These are phyloP conservation scores for Cotesia chilonis DNA, from an alignment of 1,140 invertebrate species.

Conservation along the genomic window DNA sequence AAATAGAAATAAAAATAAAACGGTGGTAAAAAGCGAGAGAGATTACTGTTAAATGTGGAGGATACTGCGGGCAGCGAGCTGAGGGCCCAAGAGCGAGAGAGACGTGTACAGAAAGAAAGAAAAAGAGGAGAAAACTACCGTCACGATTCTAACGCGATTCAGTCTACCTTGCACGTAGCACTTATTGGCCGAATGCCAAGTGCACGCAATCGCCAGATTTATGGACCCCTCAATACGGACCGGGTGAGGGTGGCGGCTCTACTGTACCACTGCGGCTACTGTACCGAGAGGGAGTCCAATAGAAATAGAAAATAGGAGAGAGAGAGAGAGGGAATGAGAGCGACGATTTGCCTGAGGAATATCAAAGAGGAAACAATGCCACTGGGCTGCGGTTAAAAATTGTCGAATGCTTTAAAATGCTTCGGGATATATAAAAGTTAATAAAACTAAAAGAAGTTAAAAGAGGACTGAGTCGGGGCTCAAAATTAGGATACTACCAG, in stretches of 20 bases:
- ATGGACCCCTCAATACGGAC: conserved; percentile 37
- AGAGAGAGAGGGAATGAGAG: conserved; percentile 22
- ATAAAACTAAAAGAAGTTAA: background rate
- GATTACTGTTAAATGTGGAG: background rate
- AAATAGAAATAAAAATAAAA: too few species aligned
- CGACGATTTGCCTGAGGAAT: conserved; percentile 44
- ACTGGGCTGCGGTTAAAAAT: conserved; percentile 38
- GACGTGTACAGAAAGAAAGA: background rate
- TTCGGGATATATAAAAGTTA: background rate
- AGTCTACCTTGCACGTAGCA: conserved; percentile 50
- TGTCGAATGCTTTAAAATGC: conserved; percentile 35
- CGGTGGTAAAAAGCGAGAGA: background rate
- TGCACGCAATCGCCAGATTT: conserved; percentile 49
- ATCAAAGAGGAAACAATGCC: conserved; percentile 45
- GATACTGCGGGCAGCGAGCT: background rate
- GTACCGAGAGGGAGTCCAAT: background rate
- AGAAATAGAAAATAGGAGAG: background rate
- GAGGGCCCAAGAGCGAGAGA: background rate
- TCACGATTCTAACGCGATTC: conserved; percentile 37
- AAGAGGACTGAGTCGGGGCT: conserved; percentile 10
- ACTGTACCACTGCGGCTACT: too few species aligned
- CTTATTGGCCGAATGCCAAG: conserved; percentile 51
- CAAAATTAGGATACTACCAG: background rate
- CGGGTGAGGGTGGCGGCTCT: background rate
- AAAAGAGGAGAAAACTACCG: background rate